phyloP scores from a whole-genome alignment of 2,113 vertebrate genomes.

The Beaufortia kweichowensis region DNA sequence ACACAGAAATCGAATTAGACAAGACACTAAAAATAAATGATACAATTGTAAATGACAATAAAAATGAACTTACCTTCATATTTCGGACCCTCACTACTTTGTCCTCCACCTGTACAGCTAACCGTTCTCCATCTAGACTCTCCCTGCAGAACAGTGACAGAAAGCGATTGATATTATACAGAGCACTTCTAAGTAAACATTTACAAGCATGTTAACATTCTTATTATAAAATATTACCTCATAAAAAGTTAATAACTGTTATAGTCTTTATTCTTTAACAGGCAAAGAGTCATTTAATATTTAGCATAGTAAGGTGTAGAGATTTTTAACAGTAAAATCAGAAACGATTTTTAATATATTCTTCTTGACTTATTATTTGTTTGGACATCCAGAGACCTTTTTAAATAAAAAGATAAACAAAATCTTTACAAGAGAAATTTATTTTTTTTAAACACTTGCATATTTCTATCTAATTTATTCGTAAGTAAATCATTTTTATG shows the following conservation, averaged over 20 bases:
- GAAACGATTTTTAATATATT: not conserved
- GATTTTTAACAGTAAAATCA: no score
- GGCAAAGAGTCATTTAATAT: not conserved
- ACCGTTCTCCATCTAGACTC: conserved; percentile 79
- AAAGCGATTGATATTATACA: conserved; percentile 3
- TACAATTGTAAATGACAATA: not conserved
- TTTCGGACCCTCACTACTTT: conserved; percentile 87
- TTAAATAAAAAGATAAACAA: no score
- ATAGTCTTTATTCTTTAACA: not conserved
- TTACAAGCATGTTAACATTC: not conserved
- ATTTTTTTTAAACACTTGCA: no score
- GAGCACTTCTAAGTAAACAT: not conserved
- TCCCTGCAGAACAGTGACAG: conserved; percentile 76
- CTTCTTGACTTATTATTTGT: not conserved
- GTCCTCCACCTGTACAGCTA: conserved; percentile 88
- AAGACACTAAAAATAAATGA: no score
- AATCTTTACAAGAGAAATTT: no score
- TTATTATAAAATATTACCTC: not conserved
- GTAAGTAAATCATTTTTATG: no score
- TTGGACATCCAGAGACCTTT: no score
- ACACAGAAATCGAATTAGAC: no score
- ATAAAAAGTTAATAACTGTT: not conserved
- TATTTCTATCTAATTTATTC: no score
- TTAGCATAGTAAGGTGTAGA: not conserved
- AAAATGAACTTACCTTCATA: conserved; percentile 80